Evolutionary conservation across 2,888 invertebrate genomes (phyloP).

Genomic region (Steromphala cineraria): DNA sequence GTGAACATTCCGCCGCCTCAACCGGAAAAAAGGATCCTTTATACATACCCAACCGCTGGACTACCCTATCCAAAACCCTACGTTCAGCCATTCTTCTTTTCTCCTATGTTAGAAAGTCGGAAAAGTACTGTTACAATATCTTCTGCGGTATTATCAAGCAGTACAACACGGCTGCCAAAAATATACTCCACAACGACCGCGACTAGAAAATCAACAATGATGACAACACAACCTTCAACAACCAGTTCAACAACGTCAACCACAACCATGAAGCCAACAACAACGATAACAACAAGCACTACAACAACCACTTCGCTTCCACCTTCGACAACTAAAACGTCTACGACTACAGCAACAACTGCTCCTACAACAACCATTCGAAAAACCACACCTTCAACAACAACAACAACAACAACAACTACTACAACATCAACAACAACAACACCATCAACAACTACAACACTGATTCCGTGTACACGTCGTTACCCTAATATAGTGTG

Average conservation of each 20-base stretch:
- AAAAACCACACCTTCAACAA: too few species aligned
- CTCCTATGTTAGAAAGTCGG: too few species aligned
- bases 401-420: background rate
- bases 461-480: conserved; percentile 21
- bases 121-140: too few species aligned
- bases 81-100: too few species aligned
- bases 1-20: too few species aligned
- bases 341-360: background rate
- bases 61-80: background rate
- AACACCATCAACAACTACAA: background rate
- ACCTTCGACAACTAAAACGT: background rate
- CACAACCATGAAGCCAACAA: background rate
- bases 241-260: background rate
- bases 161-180: too few species aligned
- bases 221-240: background rate
- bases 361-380: background rate
- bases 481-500: conserved; percentile 27
- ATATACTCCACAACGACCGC: too few species aligned
- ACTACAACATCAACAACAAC: conserved; percentile 13
- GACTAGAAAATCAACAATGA: background rate
- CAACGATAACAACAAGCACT: background rate
- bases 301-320: background rate
- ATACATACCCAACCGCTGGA: conserved; percentile 9
- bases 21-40: background rate
- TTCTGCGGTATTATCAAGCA: too few species aligned